Evolutionary conservation across 1,140 invertebrate species (phyloP).

Genomic region (Hypothenemus hampei): DNA sequence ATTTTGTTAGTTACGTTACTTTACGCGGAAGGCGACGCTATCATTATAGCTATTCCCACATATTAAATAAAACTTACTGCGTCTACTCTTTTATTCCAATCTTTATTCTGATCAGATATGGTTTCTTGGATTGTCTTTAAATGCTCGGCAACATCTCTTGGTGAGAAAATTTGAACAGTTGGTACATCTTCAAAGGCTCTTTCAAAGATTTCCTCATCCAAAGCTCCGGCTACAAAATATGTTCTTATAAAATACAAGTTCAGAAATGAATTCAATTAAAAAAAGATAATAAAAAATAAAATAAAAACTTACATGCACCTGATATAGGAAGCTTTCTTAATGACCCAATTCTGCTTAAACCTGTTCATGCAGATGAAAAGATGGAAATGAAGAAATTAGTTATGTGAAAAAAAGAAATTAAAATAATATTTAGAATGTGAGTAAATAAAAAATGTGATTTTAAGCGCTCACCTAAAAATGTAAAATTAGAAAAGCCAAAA

Average conservation of each 20-base stretch:
- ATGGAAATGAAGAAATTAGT: slow-evolving; percentile 22
- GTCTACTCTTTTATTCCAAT: slow-evolving; percentile 91
- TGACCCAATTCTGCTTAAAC: slow-evolving; percentile 38
- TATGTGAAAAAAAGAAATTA: slow-evolving; percentile 30
- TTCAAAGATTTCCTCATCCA: slow-evolving; percentile 84
- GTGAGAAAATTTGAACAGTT: slow-evolving; percentile 74
- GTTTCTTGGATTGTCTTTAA: slow-evolving; percentile 70
- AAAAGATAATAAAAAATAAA: slow-evolving; percentile 1
- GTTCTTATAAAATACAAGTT: not conserved
- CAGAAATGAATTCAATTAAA: not conserved
- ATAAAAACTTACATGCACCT: slow-evolving; percentile 34
- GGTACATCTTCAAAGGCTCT: slow-evolving; percentile 81
- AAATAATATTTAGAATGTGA: slow-evolving; percentile 26
- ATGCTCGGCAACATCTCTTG: slow-evolving; percentile 78
- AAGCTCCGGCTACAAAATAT: slow-evolving; percentile 64
- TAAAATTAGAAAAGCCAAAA: too few species aligned
- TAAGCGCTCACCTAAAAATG: too few species aligned
- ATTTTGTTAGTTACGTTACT: too few species aligned
- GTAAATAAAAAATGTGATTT: too few species aligned
- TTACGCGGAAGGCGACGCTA: too few species aligned
- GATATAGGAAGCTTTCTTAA: slow-evolving; percentile 37
- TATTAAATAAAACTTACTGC: slow-evolving; percentile 55
- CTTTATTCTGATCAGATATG: slow-evolving; percentile 74
- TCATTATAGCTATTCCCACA: too few species aligned
- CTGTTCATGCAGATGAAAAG: slow-evolving; percentile 37